Base-by-base conservation (phyloP, 2,113 vertebrate genomes). In the Arenaria interpres region DNA sequence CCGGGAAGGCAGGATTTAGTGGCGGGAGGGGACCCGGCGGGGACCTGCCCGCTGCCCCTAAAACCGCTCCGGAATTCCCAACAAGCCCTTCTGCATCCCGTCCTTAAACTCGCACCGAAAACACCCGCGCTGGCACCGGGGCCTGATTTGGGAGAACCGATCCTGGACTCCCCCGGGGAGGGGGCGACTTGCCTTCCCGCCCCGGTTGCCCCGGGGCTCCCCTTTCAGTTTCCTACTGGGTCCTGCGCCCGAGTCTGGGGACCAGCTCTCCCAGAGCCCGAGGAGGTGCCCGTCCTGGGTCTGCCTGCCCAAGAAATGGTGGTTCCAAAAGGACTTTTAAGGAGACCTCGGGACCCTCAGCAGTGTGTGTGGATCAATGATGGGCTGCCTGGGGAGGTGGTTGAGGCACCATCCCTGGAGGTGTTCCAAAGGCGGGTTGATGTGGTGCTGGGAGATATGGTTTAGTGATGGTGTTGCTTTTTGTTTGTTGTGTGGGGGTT, bases 311-410 rank as follows among this genome's bases (percentile, higher is more conserved):
- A 9, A 41, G 41, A 23, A 21, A 15, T 2, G 2, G 22, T 35
- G 16, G 0, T 9, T 46, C 45, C 30, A 12, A 32, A n/a, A 18
- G 64, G 25, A 7, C 4, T 62, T 17, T 18, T 59, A 12, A 22
- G 10, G 8, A 5, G 39, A 4, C 12, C 0, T 0, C 3, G 37
- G 51, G n/a, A 35, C 2, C 2, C 37, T 67, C 48, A 8, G 20
- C 13, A 9, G 2, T 6, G 8, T 23, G 19, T 20, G 6, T 4
- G 23, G 27, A 35, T 25, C 46, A 66, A 1, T 27, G 72, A 43
- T 5, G 32, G n/a, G n/a, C n/a, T n/a, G n/a, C n/a, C n/a, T n/a
- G n/a, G n/a, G n/a, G n/a, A n/a, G n/a, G n/a, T n/a, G n/a, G n/a
- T n/a, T n/a, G n/a, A n/a, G n/a, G n/a, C n/a, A n/a, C n/a, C n/a